phyloP scores from a whole-genome alignment of 2,888 invertebrate species.

The Copidosoma aretas region DNA sequence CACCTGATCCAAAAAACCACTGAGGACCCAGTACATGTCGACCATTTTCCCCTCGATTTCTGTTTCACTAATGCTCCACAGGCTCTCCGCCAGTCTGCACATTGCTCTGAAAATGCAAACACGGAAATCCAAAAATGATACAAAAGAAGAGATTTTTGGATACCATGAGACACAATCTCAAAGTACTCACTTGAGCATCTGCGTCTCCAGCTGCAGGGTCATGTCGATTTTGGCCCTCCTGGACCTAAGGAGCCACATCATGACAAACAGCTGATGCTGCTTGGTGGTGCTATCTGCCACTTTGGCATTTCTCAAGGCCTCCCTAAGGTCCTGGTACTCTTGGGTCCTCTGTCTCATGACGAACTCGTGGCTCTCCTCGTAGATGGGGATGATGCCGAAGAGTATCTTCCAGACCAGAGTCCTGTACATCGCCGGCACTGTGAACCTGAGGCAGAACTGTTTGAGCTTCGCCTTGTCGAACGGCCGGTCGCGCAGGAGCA shows the following conservation, averaged over 20 bases:
- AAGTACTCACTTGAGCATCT: slow-evolving; percentile 52
- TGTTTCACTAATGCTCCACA: slow-evolving; percentile 75
- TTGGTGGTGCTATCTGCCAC: slow-evolving; percentile 71
- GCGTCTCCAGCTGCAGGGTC: slow-evolving; percentile 54
- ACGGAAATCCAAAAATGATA: too few relatives aligned
- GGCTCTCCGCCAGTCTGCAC: slow-evolving; percentile 67
- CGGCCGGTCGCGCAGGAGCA: slow-evolving; percentile 83
- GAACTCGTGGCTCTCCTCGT: slow-evolving; percentile 77
- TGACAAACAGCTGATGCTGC: slow-evolving; percentile 73
- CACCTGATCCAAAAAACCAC: slow-evolving; percentile 76
- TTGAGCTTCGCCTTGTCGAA: slow-evolving; percentile 80
- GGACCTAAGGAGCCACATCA: slow-evolving; percentile 83
- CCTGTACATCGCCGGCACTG: slow-evolving; percentile 82
- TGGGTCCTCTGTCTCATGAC: slow-evolving; percentile 76
- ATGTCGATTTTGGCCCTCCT: slow-evolving; percentile 68
- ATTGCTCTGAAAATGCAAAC: slow-evolving; percentile 51
- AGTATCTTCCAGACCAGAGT: slow-evolving; percentile 86
- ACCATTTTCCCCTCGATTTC: slow-evolving; percentile 65
- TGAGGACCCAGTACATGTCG: slow-evolving; percentile 84
- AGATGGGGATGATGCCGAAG: slow-evolving; percentile 79
- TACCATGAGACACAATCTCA: slow-evolving; percentile 18
- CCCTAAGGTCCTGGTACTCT: slow-evolving; percentile 77
- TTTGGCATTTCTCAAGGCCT: slow-evolving; percentile 74
- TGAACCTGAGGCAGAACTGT: slow-evolving; percentile 85
- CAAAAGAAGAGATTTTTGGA: slow-evolving; percentile 19